phyloP scores from a whole-genome alignment of 1,140 invertebrate species.

The Yoshiicerus persimilis region DNA sequence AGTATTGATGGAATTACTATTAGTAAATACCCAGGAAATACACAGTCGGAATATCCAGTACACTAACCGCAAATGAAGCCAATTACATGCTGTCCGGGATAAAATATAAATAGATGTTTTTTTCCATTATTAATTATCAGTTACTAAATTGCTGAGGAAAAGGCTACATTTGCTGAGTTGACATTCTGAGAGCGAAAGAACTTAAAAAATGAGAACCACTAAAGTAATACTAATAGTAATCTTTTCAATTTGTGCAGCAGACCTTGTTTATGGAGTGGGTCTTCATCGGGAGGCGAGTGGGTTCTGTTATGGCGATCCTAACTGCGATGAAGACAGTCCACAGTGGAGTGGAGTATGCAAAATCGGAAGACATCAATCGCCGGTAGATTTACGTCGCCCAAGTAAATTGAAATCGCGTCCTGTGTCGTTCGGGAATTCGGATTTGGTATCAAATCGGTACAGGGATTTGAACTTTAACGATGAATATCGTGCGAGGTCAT shows the following conservation, averaged over 20 bases:
- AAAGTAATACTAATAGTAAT: not conserved
- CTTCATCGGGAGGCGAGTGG: not conserved
- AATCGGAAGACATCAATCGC: conserved; percentile 47
- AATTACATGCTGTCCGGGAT: too few species aligned
- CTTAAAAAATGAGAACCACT: not conserved
- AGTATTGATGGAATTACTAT: too few species aligned
- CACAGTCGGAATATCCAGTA: too few species aligned
- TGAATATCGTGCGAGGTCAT: conserved; percentile 45
- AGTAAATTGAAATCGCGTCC: not conserved
- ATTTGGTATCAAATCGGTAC: not conserved
- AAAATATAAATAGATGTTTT: too few species aligned
- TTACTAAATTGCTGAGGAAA: too few species aligned
- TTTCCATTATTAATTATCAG: too few species aligned
- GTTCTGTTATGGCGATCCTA: not conserved
- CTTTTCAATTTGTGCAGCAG: not conserved
- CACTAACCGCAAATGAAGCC: too few species aligned
- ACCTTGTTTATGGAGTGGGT: not conserved
- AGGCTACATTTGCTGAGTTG: too few species aligned
- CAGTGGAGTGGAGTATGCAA: not conserved
- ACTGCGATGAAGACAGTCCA: not conserved
- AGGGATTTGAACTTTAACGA: conserved; percentile 35
- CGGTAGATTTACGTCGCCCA: conserved; percentile 37
- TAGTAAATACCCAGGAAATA: too few species aligned
- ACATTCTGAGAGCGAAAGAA: too few species aligned
- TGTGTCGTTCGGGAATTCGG: not conserved